Evolutionary conservation across 30 jellyfish, hydroid and myxozoan species (phyloP), one percentile per base, ranked within the genome.

Genomic region (Hydractinia echinata): DNA sequence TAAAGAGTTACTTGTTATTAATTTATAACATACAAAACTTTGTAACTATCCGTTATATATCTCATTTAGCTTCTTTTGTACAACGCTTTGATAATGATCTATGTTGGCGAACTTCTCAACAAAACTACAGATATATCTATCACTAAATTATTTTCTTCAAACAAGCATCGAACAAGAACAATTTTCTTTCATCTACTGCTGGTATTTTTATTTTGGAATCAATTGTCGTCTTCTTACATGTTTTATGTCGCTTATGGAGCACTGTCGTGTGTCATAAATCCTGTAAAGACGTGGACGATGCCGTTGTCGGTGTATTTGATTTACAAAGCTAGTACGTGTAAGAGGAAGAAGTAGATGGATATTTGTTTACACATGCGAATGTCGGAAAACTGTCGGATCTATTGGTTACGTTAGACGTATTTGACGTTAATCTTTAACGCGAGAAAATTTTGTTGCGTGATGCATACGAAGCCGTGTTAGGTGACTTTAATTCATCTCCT

Each of bases 221-320:
- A 87, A 30, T 4, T 81, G 15, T 10, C 60, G 30, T 73, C 79
- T 11, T 6, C 74, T 5, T 5, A 48, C n/a, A 87, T 80, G 13
- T 51, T 87, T 5, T 82, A 11, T 11, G 55, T 54, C 10, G 82
- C 89, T 68, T 87, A 87, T 52, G 95, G 95, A 11, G 19, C 78
- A 6, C n/a, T 87, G 66, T 55, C 95, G 10, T 66, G 74, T 7
- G 4, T 81, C 9, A 19, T 87, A 50, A 55, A 83, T 60, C 95
- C 95, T 44, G 76, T 85, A 7, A 86, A 83, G 53, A 67, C 86
- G 10, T 74, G 95, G 91, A 77, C 81, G 5, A 76, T 82, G 20
- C 53, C 68, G 19, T 67, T 87, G 5, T 79, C 83, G 44, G 13
- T 76, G 19, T 87, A 85, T 82, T 60, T 76, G 10, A 54, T 50